phyloP scores from a whole-genome alignment of 1,140 invertebrate species.

The Drosophila hydei region DNA sequence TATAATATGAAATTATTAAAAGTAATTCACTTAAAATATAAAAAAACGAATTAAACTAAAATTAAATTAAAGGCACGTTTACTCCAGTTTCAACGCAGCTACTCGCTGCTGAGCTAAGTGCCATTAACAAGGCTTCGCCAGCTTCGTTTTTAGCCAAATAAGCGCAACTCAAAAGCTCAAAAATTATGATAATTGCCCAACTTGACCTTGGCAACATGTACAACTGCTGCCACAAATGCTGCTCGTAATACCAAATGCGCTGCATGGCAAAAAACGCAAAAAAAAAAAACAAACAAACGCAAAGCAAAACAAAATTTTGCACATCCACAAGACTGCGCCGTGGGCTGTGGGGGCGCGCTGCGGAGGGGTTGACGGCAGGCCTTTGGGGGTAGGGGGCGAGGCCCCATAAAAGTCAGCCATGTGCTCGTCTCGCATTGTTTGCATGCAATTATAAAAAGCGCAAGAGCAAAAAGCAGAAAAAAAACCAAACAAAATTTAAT shows the following conservation, averaged over 20 bases:
- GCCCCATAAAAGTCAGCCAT: constrained; percentile 19
- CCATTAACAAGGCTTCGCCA: constrained; percentile 49
- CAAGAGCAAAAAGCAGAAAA: constrained; percentile 36
- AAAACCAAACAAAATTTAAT: constrained; percentile 73
- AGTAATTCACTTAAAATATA: constrained; percentile 48
- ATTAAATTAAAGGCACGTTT: constrained; percentile 74
- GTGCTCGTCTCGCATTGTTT: constrained; percentile 49
- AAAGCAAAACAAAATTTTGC: constrained; percentile 40
- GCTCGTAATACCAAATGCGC: constrained; percentile 60
- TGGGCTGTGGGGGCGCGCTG: constrained; percentile 13
- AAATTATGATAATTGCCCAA: constrained; percentile 79
- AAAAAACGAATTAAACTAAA: constrained; percentile 3
- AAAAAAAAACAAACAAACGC: not conserved
- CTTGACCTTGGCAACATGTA: constrained; percentile 72
- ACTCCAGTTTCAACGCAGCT: constrained; percentile 67
- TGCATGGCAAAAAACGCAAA: constrained; percentile 34
- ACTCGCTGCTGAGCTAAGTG: constrained; percentile 50
- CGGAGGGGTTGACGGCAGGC: too few species aligned
- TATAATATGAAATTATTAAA: constrained; percentile 56
- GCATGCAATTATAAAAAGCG: constrained; percentile 74
- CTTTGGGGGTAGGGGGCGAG: not conserved
- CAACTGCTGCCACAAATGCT: constrained; percentile 60
- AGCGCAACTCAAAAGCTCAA: constrained; percentile 26
- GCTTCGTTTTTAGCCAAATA: constrained; percentile 51
- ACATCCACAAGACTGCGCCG: constrained; percentile 48